A percentile compares a stretch with the other conserved stretches of the same genome.
These are phyloP conservation scores for Erithacus rubecula DNA, from an alignment of 2,797 vertebrate species.

Conservation along the genomic window DNA sequence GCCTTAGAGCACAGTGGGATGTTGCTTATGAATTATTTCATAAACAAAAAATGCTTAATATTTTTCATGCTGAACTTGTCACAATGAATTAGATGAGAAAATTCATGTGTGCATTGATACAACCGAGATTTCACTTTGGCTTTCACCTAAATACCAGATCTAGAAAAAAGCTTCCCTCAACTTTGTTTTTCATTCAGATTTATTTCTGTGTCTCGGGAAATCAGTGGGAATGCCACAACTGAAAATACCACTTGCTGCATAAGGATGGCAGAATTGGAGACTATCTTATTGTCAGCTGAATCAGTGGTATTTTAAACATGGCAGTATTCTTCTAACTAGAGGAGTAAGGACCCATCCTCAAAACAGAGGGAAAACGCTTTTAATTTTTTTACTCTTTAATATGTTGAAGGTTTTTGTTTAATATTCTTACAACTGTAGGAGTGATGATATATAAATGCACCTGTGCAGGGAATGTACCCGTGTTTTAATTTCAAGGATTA, in stretches of 20 bases:
- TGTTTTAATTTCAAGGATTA: conserved; percentile 21
- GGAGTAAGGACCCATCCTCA: not conserved
- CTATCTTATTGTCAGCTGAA: not conserved
- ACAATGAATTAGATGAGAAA: not conserved
- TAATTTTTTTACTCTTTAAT: conserved; percentile 29
- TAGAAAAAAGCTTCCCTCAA: not conserved
- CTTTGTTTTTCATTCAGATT: not conserved
- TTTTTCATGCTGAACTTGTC: not conserved
- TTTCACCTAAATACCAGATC: not conserved
- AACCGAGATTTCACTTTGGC: not conserved
- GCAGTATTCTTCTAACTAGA: not conserved
- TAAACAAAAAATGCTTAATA: not conserved
- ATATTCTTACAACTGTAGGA: not conserved
- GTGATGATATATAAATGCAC: not conserved
- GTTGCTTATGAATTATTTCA: not conserved
- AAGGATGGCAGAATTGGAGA: not conserved
- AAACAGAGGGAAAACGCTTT: not conserved
- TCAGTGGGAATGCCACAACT: not conserved
- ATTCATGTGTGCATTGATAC: not conserved
- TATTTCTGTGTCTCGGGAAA: not conserved
- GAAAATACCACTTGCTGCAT: not conserved
- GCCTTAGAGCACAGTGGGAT: not conserved
- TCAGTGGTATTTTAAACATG: not conserved
- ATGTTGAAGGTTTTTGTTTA: not conserved
- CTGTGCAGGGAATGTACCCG: not conserved